These are phyloP conservation scores for Drosophila cracens DNA, from an alignment of 2,888 invertebrate genomes.

Conservation along the genomic window DNA sequence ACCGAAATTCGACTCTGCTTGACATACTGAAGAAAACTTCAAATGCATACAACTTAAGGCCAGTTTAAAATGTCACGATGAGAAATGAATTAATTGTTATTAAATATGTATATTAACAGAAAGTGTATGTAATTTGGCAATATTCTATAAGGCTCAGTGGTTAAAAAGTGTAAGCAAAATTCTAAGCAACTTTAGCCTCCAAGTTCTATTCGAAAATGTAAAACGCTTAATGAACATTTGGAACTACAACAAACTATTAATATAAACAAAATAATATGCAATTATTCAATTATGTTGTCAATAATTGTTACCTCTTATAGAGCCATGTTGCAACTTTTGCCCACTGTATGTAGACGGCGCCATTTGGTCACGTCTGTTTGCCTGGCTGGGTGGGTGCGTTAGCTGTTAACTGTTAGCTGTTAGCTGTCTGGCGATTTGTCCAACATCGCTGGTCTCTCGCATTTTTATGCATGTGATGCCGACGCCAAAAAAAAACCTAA, in stretches of 20 bases:
- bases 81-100: neutral
- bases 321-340: neutral
- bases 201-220: neutral
- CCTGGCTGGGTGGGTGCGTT: conserved; percentile 63
- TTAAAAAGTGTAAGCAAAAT: neutral
- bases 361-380: conserved; percentile 21
- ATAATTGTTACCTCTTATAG: neutral
- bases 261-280: neutral
- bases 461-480: conserved; percentile 64
- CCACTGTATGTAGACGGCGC: conserved; percentile 37
- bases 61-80: neutral
- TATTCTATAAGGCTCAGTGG: neutral
- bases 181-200: neutral
- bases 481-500: conserved; percentile 26
- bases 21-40: neutral
- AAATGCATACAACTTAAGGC: neutral
- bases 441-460: conserved; percentile 52
- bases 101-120: neutral
- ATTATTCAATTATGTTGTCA: neutral
- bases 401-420: conserved; percentile 34
- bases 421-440: conserved; percentile 59
- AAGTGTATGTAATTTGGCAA: neutral
- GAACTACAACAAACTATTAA: neutral
- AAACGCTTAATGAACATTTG: neutral
- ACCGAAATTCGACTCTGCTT: neutral